These are phyloP conservation scores for Leptogaster cylindrica DNA, from an alignment of 2,888 invertebrate genomes.

Conservation along the genomic window DNA sequence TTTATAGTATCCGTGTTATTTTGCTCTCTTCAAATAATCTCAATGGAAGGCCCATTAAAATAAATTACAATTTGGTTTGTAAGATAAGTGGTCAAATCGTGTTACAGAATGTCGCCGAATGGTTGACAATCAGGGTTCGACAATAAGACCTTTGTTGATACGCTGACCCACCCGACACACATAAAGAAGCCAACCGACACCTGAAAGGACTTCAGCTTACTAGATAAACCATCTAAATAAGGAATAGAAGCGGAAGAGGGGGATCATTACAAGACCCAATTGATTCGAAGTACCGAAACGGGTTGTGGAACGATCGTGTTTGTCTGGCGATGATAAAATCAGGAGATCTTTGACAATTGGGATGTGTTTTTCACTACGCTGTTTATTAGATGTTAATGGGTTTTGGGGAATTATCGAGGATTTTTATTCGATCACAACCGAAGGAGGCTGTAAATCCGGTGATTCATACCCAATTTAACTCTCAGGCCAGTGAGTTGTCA, in stretches of 20 bases:
- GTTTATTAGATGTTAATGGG: slow-evolving; percentile 26
- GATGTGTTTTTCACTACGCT: slow-evolving; percentile 15
- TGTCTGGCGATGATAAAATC: slow-evolving; percentile 10
- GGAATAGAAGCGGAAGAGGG: neutral
- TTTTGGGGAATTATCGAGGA: slow-evolving; percentile 2
- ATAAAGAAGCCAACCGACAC: slow-evolving; percentile 5
- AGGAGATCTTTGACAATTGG: slow-evolving; percentile 23
- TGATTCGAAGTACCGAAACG: slow-evolving; percentile 12
- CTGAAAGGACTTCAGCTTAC: slow-evolving; percentile 1
- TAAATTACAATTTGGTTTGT: slow-evolving; percentile 13
- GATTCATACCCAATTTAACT: slow-evolving; percentile 30
- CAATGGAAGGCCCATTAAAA: slow-evolving; percentile 35
- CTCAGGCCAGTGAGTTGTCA: slow-evolving; percentile 1
- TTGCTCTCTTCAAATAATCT: neutral
- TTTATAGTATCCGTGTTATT: slow-evolving; percentile 13
- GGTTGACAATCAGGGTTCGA: slow-evolving; percentile 1
- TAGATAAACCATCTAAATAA: slow-evolving; percentile 8
- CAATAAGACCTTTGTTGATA: neutral
- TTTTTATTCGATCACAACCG: neutral
- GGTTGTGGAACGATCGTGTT: neutral
- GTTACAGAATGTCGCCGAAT: slow-evolving; percentile 11
- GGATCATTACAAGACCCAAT: slow-evolving; percentile 24
- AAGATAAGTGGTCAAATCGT: slow-evolving; percentile 16
- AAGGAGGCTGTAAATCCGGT: slow-evolving; percentile 7
- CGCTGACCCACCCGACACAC: slow-evolving; percentile 12